Conservation (phyloP, 2,113 vertebrate species). For the Istiophorus platypterus region DNA sequence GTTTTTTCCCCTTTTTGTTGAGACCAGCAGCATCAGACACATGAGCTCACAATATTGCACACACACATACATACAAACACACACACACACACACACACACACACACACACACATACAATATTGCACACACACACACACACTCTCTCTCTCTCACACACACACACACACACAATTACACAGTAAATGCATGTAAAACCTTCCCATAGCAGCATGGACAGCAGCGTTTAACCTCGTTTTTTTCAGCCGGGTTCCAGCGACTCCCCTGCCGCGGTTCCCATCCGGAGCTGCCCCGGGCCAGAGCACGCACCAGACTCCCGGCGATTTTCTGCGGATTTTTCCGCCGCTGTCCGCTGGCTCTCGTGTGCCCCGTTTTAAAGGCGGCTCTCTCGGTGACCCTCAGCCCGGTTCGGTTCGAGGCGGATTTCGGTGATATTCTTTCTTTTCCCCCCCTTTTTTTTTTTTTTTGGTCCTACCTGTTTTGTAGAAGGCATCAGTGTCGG, state of each 20-base stretch:
- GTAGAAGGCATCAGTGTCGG: constrained; percentile 81
- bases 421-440: neutral
- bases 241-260: too few species aligned
- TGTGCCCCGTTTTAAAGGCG: neutral
- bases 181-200: neutral
- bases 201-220: neutral
- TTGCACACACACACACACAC: neutral
- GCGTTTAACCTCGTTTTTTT: too few species aligned
- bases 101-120: neutral
- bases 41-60: constrained; percentile 5
- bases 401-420: neutral
- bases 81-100: neutral
- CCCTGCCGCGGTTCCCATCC: too few species aligned
- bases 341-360: neutral
- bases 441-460: too few species aligned
- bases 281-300: neutral
- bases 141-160: neutral
- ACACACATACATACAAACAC: neutral
- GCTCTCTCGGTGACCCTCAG: neutral
- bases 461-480: constrained; percentile 73
- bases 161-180: neutral
- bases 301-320: neutral
- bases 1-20: constrained; percentile 57
- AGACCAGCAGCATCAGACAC: constrained; percentile 53
- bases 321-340: neutral